Evolutionary conservation across 2,797 vertebrate genomes (phyloP).

Genomic region (Cossypha polioptera): DNA sequence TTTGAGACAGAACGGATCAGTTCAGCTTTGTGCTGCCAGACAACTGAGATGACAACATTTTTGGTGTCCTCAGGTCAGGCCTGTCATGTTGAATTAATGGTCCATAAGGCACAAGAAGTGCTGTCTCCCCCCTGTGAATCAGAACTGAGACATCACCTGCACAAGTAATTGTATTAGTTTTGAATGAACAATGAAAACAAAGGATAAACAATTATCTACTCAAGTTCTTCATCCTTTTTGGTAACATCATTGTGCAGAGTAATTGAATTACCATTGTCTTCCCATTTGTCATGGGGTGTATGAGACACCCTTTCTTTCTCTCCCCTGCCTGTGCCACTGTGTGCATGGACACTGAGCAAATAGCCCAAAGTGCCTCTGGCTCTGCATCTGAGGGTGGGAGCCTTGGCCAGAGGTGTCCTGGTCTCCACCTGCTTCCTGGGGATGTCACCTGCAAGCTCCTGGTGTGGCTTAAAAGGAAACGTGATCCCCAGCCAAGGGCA

Average conservation of each 20-base stretch:
- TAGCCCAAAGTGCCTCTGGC: neutral
- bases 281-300: neutral
- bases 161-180: constrained; percentile 44
- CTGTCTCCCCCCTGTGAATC: neutral
- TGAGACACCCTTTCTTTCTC: neutral
- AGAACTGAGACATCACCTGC: constrained; percentile 50
- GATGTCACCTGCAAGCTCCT: neutral
- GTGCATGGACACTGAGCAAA: neutral
- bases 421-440: neutral
- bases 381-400: neutral
- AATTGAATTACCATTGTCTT: constrained; percentile 16
- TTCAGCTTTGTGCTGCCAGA: neutral
- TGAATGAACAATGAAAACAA: constrained; percentile 38
- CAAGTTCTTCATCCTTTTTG: constrained; percentile 30
- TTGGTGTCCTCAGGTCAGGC: constrained; percentile 7
- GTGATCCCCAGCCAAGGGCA: neutral
- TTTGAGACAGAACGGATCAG: neutral
- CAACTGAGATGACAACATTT: neutral
- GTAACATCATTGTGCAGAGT: neutral
- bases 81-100: constrained; percentile 25
- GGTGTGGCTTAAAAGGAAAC: neutral
- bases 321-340: rapidly evolving
- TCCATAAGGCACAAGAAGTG: neutral
- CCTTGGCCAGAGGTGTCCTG: neutral
- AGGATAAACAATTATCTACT: constrained; percentile 39